Evolutionary conservation across 2,888 invertebrate genomes (phyloP), one percentile per base, ranked within the genome.

Genomic region (Agrochola lychnidis): DNA sequence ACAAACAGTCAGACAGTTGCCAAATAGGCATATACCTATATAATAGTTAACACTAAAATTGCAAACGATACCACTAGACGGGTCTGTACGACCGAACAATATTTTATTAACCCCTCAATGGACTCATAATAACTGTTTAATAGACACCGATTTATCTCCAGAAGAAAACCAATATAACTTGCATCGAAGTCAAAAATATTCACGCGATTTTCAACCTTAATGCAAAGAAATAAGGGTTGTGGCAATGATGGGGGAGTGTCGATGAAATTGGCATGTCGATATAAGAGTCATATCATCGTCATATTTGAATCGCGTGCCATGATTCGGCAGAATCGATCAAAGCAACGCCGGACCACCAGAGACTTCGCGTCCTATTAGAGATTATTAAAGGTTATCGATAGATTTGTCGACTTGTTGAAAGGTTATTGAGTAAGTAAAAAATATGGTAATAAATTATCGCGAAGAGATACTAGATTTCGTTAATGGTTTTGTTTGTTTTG

Each of bases 251-350:
- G 73, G 71, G 36, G 59, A 73, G 76, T 70, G 64, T 77, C 74
- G 68, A 81, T 77, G 71, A 70, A 67, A 64, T 66, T 83, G 78
- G 81, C 78, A 73, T 76, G 74, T 87, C 85, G 89, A 89, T 90
- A 91, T 93, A 93, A 95, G 94, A 94, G 94, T 95, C 94, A 94
- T 95, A 96, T 96, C 95, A 95, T 94, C 94, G 93, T 95, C 94
- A 93, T 94, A 95, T 95, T 94, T 93, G 95, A 95, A 95, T 94
- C 96, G 96, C 95, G 95, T 96, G 96, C 95, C 94, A 90, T 96
- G 96, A 96, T 95, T 95, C 95, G 94, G 96, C 96, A 93, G 93
- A 94, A 94, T 94, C 92, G 91, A 94, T 95, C 95, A 95, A 95
- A 95, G 95, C 91, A 90, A 89, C 90, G 93, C 91, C 91, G 93